Evolutionary conservation across 2,113 vertebrate species (phyloP).

Genomic region (Capreolus pygargus): DNA sequence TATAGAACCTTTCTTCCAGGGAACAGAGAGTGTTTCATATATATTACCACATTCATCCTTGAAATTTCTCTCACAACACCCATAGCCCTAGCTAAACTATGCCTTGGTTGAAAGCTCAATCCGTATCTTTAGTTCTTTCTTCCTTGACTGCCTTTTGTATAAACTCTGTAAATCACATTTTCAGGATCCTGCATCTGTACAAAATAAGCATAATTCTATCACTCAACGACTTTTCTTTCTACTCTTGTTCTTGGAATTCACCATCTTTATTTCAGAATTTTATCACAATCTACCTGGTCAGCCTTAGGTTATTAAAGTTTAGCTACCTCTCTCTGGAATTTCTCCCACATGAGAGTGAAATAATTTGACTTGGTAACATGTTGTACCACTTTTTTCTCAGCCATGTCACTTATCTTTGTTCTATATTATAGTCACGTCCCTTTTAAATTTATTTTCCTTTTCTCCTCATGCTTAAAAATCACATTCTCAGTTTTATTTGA

Average conservation of each 20-base stretch:
- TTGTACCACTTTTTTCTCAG: not conserved
- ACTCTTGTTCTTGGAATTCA: constrained; percentile 13
- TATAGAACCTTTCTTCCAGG: constrained; percentile 70
- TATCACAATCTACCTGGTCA: not conserved
- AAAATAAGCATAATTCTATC: constrained; percentile 69
- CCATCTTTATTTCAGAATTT: not conserved
- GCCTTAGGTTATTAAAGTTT: not conserved
- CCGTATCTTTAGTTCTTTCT: constrained; percentile 41
- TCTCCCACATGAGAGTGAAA: not conserved
- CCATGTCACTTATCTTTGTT: not conserved
- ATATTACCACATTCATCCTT: constrained; percentile 76
- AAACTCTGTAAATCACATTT: constrained; percentile 72
- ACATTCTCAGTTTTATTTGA: not conserved
- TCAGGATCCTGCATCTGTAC: constrained; percentile 38
- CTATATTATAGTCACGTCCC: not conserved
- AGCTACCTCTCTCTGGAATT: not conserved
- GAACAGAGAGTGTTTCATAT: constrained; percentile 71
- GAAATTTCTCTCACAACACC: constrained; percentile 71
- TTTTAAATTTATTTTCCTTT: not conserved
- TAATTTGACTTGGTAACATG: not conserved
- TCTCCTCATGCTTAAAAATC: not conserved
- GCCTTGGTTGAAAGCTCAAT: constrained; percentile 31
- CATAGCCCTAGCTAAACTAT: constrained; percentile 53
- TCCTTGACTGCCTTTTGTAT: constrained; percentile 60
- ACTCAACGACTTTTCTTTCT: constrained; percentile 36